Evolutionary conservation across 1,140 invertebrate species (phyloP).

Genomic region (Araneus ventricosus): DNA sequence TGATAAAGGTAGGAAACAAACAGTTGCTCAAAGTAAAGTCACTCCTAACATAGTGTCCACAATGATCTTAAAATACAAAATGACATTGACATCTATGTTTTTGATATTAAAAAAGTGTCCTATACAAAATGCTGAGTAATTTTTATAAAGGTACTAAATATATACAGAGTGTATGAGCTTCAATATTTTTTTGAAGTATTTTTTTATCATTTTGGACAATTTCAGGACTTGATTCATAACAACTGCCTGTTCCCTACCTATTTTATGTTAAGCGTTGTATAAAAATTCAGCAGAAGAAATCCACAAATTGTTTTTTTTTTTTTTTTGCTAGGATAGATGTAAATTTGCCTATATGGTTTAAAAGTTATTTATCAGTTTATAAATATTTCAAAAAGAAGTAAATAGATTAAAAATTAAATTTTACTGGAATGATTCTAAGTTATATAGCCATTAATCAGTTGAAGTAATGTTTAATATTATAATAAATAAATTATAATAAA

Average conservation of each 20-base stretch:
- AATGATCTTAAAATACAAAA: constrained; percentile 35
- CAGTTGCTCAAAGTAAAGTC: constrained; percentile 48
- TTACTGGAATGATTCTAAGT: too few species aligned
- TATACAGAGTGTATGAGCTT: not conserved
- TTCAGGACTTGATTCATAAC: constrained; percentile 27
- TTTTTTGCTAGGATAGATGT: too few species aligned
- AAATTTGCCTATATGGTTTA: too few species aligned
- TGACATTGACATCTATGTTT: not conserved
- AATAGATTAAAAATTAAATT: too few species aligned
- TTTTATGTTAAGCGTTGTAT: not conserved
- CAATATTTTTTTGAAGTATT: not conserved
- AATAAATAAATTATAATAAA: too few species aligned
- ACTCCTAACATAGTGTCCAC: constrained; percentile 32
- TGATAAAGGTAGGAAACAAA: constrained; percentile 45
- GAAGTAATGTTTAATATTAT: too few species aligned
- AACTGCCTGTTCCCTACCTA: constrained; percentile 50
- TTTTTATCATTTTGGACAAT: constrained; percentile 51
- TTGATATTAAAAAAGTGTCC: constrained; percentile 29
- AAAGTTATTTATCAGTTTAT: too few species aligned
- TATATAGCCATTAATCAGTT: too few species aligned
- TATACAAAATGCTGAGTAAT: constrained; percentile 45
- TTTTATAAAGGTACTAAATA: constrained; percentile 4
- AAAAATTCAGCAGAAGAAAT: too few species aligned
- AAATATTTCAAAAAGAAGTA: too few species aligned
- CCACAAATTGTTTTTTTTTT: too few species aligned